Conservation (phyloP, 2,888 invertebrate genomes). For the Eristalis intricaria region DNA sequence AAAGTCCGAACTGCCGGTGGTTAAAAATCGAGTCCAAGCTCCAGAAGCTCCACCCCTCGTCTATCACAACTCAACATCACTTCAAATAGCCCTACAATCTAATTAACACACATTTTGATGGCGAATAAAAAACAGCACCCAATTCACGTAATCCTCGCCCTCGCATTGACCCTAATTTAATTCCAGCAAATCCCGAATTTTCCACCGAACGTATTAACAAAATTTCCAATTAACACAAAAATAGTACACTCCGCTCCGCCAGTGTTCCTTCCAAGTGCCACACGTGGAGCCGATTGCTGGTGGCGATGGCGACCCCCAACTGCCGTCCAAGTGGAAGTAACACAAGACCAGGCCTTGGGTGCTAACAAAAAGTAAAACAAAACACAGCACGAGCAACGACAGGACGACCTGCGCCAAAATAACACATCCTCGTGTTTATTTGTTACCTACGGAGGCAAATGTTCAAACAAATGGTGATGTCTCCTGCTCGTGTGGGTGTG, state of each 20-base stretch:
- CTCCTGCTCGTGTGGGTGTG: neutral
- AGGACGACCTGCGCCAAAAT: slow-evolving; percentile 12
- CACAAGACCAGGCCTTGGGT: neutral
- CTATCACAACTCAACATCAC: neutral
- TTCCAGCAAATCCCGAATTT: slow-evolving; percentile 30
- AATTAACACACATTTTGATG: slow-evolving; percentile 24
- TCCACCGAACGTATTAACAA: slow-evolving; percentile 48
- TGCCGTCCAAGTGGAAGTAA: neutral
- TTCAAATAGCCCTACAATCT: slow-evolving; percentile 20
- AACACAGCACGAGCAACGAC: neutral
- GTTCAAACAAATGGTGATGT: slow-evolving; percentile 52
- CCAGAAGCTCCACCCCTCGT: neutral
- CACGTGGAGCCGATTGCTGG: neutral
- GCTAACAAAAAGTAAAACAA: neutral
- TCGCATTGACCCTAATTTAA: slow-evolving; percentile 42
- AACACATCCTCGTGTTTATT: slow-evolving; percentile 52
- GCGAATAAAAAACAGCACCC: neutral
- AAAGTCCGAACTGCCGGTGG: neutral
- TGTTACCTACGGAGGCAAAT: slow-evolving; percentile 55
- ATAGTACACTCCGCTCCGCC: slow-evolving; percentile 13
- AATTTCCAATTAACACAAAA: slow-evolving; percentile 60
- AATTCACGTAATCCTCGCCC: neutral
- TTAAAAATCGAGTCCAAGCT: neutral
- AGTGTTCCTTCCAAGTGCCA: neutral
- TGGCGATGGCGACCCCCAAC: neutral